Percentiles rank a stretch among this genome's conserved stretches.
These are phyloP conservation scores for Caenorhabditis doughertyi DNA, from an alignment of 2,888 invertebrate species.

Conservation along the genomic window DNA sequence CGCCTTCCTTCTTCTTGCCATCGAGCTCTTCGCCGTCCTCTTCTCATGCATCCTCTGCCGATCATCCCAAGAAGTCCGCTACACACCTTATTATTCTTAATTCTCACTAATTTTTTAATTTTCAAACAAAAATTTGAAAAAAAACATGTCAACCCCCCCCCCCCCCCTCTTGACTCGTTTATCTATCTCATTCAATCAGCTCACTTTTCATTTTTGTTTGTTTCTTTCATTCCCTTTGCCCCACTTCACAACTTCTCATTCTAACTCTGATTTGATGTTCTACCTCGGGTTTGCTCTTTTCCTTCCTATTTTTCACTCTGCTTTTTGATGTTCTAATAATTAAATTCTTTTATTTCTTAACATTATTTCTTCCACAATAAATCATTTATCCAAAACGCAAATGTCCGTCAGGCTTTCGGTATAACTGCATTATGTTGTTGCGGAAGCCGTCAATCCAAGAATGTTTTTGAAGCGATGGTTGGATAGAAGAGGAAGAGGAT, in stretches of 20 bases:
- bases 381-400: conserved; percentile 63
- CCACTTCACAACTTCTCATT: neutral
- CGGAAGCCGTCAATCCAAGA: conserved; percentile 61
- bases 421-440: conserved; percentile 63
- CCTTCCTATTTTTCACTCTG: neutral
- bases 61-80: conserved; percentile 76
- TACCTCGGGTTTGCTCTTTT: conserved; percentile 14
- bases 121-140: neutral
- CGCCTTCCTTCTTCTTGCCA: conserved; percentile 68
- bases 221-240: neutral
- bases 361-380: conserved; percentile 7
- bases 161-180: neutral
- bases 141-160: too few relatives aligned
- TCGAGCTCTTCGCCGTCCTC: conserved; percentile 76
- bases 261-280: conserved; percentile 33
- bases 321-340: neutral
- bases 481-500: neutral
- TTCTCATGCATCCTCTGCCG: conserved; percentile 80
- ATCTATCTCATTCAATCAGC: neutral
- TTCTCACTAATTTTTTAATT: neutral
- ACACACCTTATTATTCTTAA: conserved; percentile 73
- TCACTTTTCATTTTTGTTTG: conserved; percentile 17
- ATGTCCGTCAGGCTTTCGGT: conserved; percentile 66
- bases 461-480: neutral
- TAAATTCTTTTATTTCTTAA: neutral